phyloP scores from a whole-genome alignment of 2,113 vertebrate species.

The Rhombomys opimus region DNA sequence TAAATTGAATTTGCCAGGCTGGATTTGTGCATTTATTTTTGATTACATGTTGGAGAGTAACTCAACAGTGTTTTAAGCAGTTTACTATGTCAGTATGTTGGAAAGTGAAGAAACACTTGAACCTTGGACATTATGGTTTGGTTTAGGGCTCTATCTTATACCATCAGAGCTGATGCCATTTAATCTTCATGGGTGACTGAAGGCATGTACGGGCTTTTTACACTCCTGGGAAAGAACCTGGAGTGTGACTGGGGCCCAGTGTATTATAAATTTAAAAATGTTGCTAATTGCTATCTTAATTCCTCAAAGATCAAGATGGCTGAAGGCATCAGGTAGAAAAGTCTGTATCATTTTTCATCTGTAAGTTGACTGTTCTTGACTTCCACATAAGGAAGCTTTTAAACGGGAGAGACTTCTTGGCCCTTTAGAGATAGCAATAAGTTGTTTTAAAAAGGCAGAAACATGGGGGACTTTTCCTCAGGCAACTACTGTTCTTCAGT shows the following conservation, averaged over 20 bases:
- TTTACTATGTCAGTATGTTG: background rate
- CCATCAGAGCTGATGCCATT: background rate
- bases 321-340: background rate
- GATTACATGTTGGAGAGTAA: slow-evolving; percentile 39
- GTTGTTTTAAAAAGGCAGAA: slow-evolving; percentile 37
- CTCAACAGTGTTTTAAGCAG: background rate
- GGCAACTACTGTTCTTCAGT: background rate
- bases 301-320: background rate
- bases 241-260: background rate
- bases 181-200: background rate
- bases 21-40: background rate
- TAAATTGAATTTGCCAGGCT: slow-evolving; percentile 20
- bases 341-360: background rate
- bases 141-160: background rate
- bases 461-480: background rate
- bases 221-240: background rate
- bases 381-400: background rate
- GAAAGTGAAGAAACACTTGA: background rate
- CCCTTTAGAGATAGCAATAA: background rate
- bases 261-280: background rate
- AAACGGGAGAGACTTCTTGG: background rate
- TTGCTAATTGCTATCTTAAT: background rate
- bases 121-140: background rate
- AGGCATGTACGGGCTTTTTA: background rate
- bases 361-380: background rate